Conservation (phyloP, 2,113 vertebrate genomes). For the Maccullochella peelii region DNA sequence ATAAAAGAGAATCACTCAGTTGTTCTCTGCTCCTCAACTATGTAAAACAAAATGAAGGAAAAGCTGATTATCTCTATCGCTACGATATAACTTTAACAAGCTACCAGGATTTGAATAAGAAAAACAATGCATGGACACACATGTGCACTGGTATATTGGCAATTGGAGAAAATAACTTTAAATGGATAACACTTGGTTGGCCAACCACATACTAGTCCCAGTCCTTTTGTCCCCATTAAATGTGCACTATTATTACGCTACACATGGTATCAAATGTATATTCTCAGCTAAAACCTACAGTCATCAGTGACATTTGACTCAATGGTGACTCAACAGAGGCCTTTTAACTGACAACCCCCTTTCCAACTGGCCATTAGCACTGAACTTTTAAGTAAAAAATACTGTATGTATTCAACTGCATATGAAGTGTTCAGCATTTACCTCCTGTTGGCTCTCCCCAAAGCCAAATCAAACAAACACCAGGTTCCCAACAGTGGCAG, state of each 20-base stretch:
- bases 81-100: neutral
- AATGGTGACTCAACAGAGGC: neutral
- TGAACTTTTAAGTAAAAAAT: neutral
- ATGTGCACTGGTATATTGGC: neutral
- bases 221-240: neutral
- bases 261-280: neutral
- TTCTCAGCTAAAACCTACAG: neutral
- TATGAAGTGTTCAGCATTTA: conserved; percentile 2
- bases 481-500: conserved; percentile 19
- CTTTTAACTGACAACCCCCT: neutral
- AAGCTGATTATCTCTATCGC: neutral
- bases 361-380: neutral
- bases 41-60: neutral
- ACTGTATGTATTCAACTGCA: neutral
- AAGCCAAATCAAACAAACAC: conserved; percentile 40
- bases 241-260: neutral
- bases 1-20: neutral
- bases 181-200: neutral
- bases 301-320: conserved; percentile 43
- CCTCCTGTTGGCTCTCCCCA: neutral
- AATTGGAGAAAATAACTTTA: neutral
- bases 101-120: neutral
- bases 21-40: neutral
- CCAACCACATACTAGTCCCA: no score
- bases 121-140: no score